phyloP scores from a whole-genome alignment of 2,797 vertebrate species.

The Neoniphon sammara region DNA sequence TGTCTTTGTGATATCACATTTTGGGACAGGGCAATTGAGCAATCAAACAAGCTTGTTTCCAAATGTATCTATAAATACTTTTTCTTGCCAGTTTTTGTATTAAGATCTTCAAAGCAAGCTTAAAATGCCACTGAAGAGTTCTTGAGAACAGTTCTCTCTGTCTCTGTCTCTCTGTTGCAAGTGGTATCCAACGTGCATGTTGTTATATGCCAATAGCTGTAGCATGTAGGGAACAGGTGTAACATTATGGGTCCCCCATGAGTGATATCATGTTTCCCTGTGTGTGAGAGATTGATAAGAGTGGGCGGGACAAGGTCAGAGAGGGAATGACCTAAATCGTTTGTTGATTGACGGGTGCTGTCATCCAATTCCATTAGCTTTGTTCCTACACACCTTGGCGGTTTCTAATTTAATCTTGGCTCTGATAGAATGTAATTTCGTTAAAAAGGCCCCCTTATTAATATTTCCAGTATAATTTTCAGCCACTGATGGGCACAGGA shows the following conservation, averaged over 20 bases:
- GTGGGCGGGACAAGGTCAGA: constrained; percentile 62
- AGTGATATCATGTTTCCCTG: constrained; percentile 30
- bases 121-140: too few relatives aligned
- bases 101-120: too few relatives aligned
- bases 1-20: too few relatives aligned
- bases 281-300: constrained; percentile 65
- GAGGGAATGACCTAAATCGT: constrained; percentile 64
- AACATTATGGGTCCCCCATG: constrained; percentile 24
- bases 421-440: constrained; percentile 82
- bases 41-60: too few relatives aligned
- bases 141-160: too few relatives aligned
- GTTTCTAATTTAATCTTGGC: constrained; percentile 82
- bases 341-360: constrained; percentile 79
- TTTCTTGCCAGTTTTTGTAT: too few relatives aligned
- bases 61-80: too few relatives aligned
- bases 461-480: constrained; percentile 83
- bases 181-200: constrained; percentile 4
- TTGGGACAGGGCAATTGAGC: too few relatives aligned
- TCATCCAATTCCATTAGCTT: constrained; percentile 82
- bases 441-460: constrained; percentile 83
- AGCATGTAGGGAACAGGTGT: constrained; percentile 20
- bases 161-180: constrained; percentile 6
- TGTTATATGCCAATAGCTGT: constrained; percentile 19
- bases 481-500: constrained; percentile 78
- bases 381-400: constrained; percentile 76